These are phyloP conservation scores for Otus sunia DNA, from an alignment of 2,113 vertebrate genomes.

Conservation along the genomic window DNA sequence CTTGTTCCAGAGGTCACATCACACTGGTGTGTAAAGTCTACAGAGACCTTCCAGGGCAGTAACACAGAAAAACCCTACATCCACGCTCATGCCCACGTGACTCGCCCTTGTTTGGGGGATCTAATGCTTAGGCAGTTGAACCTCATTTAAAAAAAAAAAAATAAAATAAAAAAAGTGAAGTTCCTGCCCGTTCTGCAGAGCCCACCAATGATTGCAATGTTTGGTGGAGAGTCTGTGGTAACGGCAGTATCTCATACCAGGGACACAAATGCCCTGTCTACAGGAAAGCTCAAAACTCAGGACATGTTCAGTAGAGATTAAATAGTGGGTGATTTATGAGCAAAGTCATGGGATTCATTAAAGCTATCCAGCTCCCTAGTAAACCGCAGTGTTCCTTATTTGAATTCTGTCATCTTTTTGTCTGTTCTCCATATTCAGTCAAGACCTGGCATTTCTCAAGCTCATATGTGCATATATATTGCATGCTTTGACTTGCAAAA, in stretches of 20 bases:
- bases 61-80: neutral
- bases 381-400: neutral
- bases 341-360: neutral
- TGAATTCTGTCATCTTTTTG: neutral
- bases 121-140: neutral
- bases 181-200: neutral
- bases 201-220: neutral
- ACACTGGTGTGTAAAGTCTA: neutral
- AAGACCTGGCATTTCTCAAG: neutral
- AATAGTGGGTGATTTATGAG: neutral
- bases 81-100: neutral
- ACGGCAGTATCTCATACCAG: rapidly evolving
- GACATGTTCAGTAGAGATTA: rapidly evolving
- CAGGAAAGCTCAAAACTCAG: neutral
- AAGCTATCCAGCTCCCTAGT: neutral
- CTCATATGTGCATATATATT: neutral
- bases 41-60: neutral
- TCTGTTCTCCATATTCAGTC: neutral
- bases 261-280: neutral
- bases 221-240: neutral
- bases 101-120: neutral
- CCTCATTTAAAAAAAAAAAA: neutral
- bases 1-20: neutral
- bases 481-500: slow-evolving; percentile 17
- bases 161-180: neutral